Evolutionary conservation across 1,140 invertebrate species (phyloP).

Genomic region (Lepidotrigona ventralis): DNA sequence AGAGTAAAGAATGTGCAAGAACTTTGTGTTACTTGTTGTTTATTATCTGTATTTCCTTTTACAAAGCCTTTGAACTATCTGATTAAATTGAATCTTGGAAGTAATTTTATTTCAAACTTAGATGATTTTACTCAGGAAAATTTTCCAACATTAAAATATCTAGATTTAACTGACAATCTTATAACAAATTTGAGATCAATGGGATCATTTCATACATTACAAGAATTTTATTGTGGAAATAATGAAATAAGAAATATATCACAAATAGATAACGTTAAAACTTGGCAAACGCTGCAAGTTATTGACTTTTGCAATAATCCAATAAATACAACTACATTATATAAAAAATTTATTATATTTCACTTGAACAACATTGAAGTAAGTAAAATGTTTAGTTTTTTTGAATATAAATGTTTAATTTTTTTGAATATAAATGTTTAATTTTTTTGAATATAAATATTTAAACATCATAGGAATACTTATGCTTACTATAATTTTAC

Average conservation of each 20-base stretch:
- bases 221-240: constrained; percentile 58
- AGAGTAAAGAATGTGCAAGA: constrained; percentile 25
- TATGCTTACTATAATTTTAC: constrained; percentile 9
- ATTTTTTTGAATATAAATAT: neutral
- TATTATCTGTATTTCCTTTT: constrained; percentile 17
- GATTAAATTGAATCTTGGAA: constrained; percentile 50
- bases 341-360: constrained; percentile 55
- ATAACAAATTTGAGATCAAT: constrained; percentile 48
- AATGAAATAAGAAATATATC: constrained; percentile 49
- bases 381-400: neutral
- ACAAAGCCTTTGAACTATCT: constrained; percentile 41
- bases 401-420: too few relatives aligned
- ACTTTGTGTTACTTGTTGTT: constrained; percentile 46
- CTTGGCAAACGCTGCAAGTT: constrained; percentile 47
- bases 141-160: constrained; percentile 51
- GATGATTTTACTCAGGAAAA: constrained; percentile 46
- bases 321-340: constrained; percentile 33
- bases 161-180: constrained; percentile 61
- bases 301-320: constrained; percentile 56
- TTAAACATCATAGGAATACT: neutral
- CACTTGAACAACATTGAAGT: constrained; percentile 38
- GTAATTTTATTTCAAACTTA: constrained; percentile 49
- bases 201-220: constrained; percentile 44
- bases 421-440: too few relatives aligned
- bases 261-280: constrained; percentile 56